Evolutionary conservation across 1,140 invertebrate species (phyloP).

Genomic region (Anoplophora glabripennis): DNA sequence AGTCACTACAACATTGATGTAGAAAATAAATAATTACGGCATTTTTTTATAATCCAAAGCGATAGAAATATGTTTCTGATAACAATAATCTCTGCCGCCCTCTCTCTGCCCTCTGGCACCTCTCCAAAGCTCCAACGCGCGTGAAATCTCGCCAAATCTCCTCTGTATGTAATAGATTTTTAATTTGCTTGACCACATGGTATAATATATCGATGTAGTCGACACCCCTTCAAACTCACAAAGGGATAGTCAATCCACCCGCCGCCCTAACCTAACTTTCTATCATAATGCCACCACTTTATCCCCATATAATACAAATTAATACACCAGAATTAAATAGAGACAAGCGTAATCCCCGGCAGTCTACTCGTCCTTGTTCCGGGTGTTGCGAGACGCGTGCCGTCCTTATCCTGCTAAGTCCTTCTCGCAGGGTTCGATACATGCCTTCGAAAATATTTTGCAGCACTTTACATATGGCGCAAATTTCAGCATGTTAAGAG

Average conservation of each 20-base stretch:
- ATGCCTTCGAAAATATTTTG: conserved; percentile 21
- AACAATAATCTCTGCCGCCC: neutral
- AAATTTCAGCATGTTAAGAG: conserved; percentile 16
- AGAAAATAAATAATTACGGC: too few relatives aligned
- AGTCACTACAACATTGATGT: too few relatives aligned
- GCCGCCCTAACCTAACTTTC: conserved; percentile 30
- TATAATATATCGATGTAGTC: conserved; percentile 24
- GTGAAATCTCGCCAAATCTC: conserved; percentile 30
- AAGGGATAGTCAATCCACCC: conserved; percentile 10
- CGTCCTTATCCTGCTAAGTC: neutral
- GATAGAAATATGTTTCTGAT: too few relatives aligned
- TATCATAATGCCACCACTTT: conserved; percentile 43
- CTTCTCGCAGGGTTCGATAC: conserved; percentile 4
- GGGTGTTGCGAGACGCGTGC: too few relatives aligned
- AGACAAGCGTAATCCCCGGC: conserved; percentile 38
- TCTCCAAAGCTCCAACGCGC: conserved; percentile 10
- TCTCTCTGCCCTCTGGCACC: neutral
- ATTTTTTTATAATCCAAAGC: too few relatives aligned
- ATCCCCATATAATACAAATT: conserved; percentile 45
- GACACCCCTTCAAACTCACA: conserved; percentile 22
- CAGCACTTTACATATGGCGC: conserved; percentile 29
- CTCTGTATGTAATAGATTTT: conserved; percentile 35
- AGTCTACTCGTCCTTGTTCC: conserved; percentile 11
- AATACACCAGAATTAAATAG: conserved; percentile 44
- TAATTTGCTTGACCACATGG: conserved; percentile 44